These are phyloP conservation scores for Halocynthia roretzi DNA, from an alignment of 23 tunicate species.

Conservation along the genomic window DNA sequence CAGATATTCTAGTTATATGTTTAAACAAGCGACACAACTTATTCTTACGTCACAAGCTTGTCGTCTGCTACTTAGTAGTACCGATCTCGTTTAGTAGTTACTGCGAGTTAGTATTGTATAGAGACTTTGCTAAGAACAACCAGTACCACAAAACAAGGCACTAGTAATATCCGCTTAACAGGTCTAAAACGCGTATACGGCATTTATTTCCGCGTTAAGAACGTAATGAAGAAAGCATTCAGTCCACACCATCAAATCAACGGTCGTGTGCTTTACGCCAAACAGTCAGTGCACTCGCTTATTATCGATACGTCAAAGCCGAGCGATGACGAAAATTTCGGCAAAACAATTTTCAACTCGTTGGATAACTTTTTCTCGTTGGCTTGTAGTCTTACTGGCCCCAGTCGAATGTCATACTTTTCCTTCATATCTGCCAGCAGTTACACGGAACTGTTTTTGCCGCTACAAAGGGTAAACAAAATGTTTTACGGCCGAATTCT, in stretches of 20 bases:
- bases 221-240: no score
- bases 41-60: no score
- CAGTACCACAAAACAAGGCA: no score
- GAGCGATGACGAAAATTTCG: slow-evolving; percentile 8
- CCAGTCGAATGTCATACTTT: slow-evolving; percentile 45
- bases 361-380: slow-evolving; percentile 40
- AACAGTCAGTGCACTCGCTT: slow-evolving; percentile 73
- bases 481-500: slow-evolving; percentile 23
- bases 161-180: no score
- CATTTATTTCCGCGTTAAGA: no score
- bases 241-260: neutral
- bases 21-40: no score
- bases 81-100: no score
- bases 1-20: no score
- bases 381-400: slow-evolving; percentile 56
- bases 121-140: no score
- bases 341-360: slow-evolving; percentile 18
- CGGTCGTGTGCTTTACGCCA: slow-evolving; percentile 41
- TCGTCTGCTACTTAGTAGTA: no score
- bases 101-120: no score
- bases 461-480: slow-evolving; percentile 43
- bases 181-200: no score
- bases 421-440: slow-evolving; percentile 39
- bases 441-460: slow-evolving; percentile 50
- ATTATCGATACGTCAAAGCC: slow-evolving; percentile 41